Base-by-base conservation (phyloP, 2,888 invertebrate species). In the Toxonevra muliebris region DNA sequence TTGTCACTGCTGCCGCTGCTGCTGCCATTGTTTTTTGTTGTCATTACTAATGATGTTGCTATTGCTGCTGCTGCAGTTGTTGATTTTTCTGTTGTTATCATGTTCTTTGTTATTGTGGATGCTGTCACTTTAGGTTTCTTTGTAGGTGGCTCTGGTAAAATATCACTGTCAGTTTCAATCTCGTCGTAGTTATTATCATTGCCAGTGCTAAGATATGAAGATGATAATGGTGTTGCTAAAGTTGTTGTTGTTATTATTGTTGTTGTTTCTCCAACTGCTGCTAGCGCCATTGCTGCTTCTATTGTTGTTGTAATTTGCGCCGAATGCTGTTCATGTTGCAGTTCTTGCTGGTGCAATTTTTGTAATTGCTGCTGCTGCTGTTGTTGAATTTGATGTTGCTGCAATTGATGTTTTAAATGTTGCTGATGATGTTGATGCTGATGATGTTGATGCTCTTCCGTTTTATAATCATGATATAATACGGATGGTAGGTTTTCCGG, bases 391-490 rank as follows among this genome's bases (percentile, higher is more conserved):
- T 73, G 72, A 55, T 75, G 67, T 68, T 77, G 77, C 65, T 79
- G 76, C 72, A 79, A 76, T 66, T 81, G 79, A 71, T 79, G 81
- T 70, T 79, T 76, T 72, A 81, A 77, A 73, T 81, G 80, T 71
- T 81, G 81, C 74, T 82, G 82, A 74, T 77, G 78, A 74, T 81
- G 78, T 67, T 80, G 79, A 72, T 82, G 83, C 71, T 83, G 83
- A 75, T 83, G 82, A 70, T 82, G 80, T 59, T 82, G 81, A 74
- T 83, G 83, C 76, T 83, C 83, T 74, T 83, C 83, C 71, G 83
- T 83, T 74, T 83, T 83, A 75, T 83, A 83, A 72, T 83, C 83
- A 65, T 83, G 82, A 72, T 83, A 83, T 70, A 83, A 79, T 66
- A 83, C 73, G n/a, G 82, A 79, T 41, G 82, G 84, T 74, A 82